Evolutionary conservation across 2,888 invertebrate genomes (phyloP).

Genomic region (Eremobia ochroleuca): DNA sequence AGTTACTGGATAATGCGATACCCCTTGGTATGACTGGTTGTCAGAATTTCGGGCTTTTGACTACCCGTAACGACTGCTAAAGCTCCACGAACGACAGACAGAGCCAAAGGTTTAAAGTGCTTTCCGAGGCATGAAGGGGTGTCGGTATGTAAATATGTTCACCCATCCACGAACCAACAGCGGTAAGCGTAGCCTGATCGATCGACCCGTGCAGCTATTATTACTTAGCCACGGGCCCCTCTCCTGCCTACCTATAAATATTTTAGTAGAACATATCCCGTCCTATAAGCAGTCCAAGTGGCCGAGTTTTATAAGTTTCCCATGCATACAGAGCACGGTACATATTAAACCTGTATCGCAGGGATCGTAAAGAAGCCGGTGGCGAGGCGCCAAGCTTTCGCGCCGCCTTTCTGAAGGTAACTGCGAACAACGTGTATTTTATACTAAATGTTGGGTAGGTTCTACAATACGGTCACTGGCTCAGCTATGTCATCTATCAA

Average conservation of each 20-base stretch:
- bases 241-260: not conserved
- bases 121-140: not conserved
- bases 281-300: slow-evolving; percentile 42
- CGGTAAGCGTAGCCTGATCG: not conserved
- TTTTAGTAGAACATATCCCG: slow-evolving; percentile 34
- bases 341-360: slow-evolving; percentile 69
- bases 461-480: slow-evolving; percentile 54
- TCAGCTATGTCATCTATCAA: slow-evolving; percentile 50
- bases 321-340: slow-evolving; percentile 56
- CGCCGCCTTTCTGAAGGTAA: slow-evolving; percentile 65
- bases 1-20: not conserved
- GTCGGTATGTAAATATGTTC: not conserved
- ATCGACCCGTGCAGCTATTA: not conserved
- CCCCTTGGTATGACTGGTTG: not conserved
- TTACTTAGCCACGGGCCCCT: too few species aligned
- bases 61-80: not conserved
- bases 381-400: slow-evolving; percentile 75
- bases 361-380: slow-evolving; percentile 73
- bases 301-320: slow-evolving; percentile 62
- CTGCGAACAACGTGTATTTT: slow-evolving; percentile 61
- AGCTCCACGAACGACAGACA: not conserved
- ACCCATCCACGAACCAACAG: not conserved
- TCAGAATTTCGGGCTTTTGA: not conserved
- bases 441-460: slow-evolving; percentile 58
- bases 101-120: not conserved